Percentiles rank a stretch among this genome's conserved stretches.
Evolutionary conservation across 2,113 vertebrate genomes (phyloP).

Genomic region (Connochaetes taurinus): DNA sequence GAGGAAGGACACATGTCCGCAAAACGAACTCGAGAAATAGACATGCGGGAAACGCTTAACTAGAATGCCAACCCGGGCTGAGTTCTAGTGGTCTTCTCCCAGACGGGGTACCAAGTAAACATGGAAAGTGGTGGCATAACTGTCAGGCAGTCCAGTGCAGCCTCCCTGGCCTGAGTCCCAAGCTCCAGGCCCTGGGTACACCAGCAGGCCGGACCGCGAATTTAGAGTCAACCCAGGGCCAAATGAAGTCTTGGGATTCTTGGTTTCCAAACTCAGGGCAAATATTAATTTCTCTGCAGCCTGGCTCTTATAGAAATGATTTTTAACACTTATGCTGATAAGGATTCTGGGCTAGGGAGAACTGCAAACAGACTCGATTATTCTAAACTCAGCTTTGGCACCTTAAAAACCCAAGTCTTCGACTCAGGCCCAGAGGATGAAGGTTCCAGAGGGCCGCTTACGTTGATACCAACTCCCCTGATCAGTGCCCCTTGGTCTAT

Average conservation of each 20-base stretch:
- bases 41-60: neutral
- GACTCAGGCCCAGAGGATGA: neutral
- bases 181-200: neutral
- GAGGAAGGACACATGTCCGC: conserved; percentile 32
- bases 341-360: neutral
- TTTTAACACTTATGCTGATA: conserved; percentile 43
- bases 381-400: conserved; percentile 25
- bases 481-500: neutral
- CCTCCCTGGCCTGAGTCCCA: accelerated
- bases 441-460: neutral
- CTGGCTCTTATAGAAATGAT: conserved; percentile 42
- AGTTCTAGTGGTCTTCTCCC: neutral
- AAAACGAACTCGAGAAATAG: conserved; percentile 30
- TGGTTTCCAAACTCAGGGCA: conserved; percentile 33
- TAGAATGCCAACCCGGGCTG: neutral
- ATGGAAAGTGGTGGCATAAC: neutral
- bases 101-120: neutral
- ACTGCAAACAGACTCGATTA: neutral
- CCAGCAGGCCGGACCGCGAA: neutral
- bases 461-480: neutral
- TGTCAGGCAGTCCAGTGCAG: neutral
- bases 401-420: neutral
- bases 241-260: neutral
- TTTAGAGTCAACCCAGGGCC: neutral
- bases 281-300: conserved; percentile 51